phyloP scores from a whole-genome alignment of 2,113 vertebrate genomes.

The Toxotes chatareus region DNA sequence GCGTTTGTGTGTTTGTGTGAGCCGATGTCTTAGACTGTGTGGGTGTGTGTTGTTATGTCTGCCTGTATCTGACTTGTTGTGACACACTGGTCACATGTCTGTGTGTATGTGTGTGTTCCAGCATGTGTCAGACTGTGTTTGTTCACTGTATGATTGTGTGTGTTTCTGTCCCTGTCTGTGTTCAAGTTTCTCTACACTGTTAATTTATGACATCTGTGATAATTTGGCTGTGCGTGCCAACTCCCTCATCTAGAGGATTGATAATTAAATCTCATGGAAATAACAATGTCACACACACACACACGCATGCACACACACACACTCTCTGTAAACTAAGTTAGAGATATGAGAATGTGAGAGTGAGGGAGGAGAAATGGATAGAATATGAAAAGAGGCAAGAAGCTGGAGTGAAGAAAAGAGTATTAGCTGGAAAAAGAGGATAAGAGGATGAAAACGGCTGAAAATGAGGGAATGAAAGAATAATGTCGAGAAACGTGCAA shows the following conservation, averaged over 20 bases:
- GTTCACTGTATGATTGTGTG: neutral
- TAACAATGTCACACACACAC: neutral
- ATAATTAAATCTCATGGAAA: constrained; percentile 41
- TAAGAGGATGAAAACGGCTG: neutral
- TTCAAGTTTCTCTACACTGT: constrained; percentile 4
- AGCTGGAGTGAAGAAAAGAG: neutral
- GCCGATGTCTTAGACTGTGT: neutral
- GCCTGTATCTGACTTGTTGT: constrained; percentile 28
- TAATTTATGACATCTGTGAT: constrained; percentile 30
- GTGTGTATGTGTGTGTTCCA: neutral
- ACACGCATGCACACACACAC: constrained; percentile 1
- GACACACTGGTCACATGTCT: constrained; percentile 18
- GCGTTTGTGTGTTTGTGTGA: neutral
- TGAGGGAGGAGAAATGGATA: neutral
- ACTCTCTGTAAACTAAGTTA: constrained; percentile 3
- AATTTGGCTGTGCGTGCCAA: constrained; percentile 24
- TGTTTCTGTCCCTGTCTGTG: neutral
- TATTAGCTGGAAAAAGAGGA: neutral
- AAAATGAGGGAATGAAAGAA: neutral
- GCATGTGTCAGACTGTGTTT: neutral
- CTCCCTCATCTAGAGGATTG: constrained; percentile 41
- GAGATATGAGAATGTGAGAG: neutral
- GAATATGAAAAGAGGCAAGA: neutral
- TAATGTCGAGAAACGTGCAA: neutral
- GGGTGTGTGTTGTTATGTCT: constrained; percentile 33